phyloP scores from a whole-genome alignment of 2,113 vertebrate species.

The Macrotus californicus region DNA sequence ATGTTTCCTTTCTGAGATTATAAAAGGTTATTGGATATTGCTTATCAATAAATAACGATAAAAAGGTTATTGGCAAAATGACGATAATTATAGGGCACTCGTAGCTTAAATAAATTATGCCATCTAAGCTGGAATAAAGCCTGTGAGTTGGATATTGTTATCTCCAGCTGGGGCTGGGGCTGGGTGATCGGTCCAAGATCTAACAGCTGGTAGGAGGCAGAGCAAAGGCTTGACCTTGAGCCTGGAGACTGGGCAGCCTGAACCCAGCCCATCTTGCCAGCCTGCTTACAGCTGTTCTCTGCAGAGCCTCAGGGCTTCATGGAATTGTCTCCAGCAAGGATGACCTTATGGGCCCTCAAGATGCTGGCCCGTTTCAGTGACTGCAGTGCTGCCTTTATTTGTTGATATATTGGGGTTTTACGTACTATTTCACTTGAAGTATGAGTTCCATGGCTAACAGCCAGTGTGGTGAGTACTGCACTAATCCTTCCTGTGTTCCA shows the following conservation, averaged over 20 bases:
- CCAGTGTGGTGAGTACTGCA: not conserved
- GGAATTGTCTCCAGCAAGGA: not conserved
- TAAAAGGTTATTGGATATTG: not conserved
- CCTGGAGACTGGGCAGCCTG: not conserved
- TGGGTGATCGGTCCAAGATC: not conserved
- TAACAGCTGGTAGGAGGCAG: not conserved
- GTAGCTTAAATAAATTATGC: not conserved
- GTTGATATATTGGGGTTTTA: not conserved
- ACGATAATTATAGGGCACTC: not conserved
- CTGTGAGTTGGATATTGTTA: not conserved
- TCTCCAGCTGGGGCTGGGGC: not conserved
- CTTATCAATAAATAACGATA: not conserved
- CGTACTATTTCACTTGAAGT: not conserved
- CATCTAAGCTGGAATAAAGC: not conserved
- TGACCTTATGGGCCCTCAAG: not conserved
- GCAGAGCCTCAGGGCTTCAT: not conserved
- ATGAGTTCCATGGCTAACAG: not conserved
- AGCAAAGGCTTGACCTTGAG: not conserved
- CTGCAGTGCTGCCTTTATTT: not conserved
- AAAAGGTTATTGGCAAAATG: not conserved
- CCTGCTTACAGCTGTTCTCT: no score
- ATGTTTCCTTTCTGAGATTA: not conserved
- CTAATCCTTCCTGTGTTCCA: not conserved
- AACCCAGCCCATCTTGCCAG: not conserved
- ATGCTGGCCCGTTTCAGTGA: accelerated